Evolutionary conservation across 2,888 invertebrate species (phyloP).

Genomic region (Dastarcus helophoroides): DNA sequence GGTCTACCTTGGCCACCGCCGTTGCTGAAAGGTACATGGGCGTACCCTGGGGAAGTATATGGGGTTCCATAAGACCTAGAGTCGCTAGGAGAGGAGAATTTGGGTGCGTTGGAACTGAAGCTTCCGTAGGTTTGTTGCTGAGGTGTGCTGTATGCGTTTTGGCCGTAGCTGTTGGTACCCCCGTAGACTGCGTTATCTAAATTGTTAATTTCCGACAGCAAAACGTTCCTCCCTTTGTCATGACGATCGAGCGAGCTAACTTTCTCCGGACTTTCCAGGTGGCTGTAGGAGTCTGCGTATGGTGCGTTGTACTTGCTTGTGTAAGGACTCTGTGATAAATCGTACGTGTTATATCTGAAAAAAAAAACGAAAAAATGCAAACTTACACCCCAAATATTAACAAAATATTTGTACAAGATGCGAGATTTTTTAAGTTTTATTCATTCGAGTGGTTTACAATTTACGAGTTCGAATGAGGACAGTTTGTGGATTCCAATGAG

Average conservation of each 20-base stretch:
- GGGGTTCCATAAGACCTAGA: no score
- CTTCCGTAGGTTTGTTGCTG: slow-evolving; percentile 19
- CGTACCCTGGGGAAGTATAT: no score
- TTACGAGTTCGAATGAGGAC: no score
- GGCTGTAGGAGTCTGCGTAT: slow-evolving; percentile 31
- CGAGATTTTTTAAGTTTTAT: no score
- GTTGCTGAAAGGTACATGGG: no score
- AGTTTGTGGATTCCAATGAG: no score
- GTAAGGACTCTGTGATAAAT: slow-evolving; percentile 17
- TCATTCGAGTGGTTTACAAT: no score
- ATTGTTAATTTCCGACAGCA: slow-evolving; percentile 30
- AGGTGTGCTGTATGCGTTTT: slow-evolving; percentile 17
- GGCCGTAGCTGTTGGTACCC: slow-evolving; percentile 25
- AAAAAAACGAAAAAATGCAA: neutral
- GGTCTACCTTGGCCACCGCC: no score
- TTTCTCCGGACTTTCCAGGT: slow-evolving; percentile 36
- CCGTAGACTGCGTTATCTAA: slow-evolving; percentile 31
- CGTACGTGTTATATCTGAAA: slow-evolving; percentile 14
- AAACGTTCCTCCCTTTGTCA: slow-evolving; percentile 17
- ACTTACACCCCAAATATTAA: no score
- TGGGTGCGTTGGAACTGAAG: slow-evolving; percentile 21
- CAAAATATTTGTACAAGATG: no score
- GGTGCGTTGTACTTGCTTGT: slow-evolving; percentile 18
- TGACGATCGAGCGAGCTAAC: slow-evolving; percentile 31
- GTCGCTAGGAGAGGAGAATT: slow-evolving; percentile 16